Evolutionary conservation across 2,113 vertebrate genomes (phyloP), one percentile per base, ranked within the genome.

Genomic region (Pomatostomus ruficeps): DNA sequence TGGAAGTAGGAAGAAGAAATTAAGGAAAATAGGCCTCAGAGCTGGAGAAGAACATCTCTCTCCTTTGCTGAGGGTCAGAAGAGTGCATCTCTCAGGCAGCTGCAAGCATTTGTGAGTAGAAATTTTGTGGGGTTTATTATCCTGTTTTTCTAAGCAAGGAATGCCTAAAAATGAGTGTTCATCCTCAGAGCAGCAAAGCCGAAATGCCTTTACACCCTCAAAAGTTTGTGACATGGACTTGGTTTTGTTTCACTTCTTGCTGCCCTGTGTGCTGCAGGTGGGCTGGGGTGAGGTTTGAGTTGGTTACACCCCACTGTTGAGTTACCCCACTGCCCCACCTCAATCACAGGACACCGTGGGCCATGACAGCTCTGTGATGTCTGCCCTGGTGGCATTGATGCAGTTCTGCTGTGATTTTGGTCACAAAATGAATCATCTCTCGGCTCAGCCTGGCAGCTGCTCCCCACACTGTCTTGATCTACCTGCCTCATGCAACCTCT

Each of bases 291-390:
- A 14, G 16, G 7, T 31, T 76, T 66, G 43, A 11, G 17, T 10
- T 15, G 2, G 1, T 42, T 18, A 1, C 25, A 42, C 46, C 46
- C 46, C 46, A 48, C 21, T 48, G 16, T 7, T 67, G 61, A 36
- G 20, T 51, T 33, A 33, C 3, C 1, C 9, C 6, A 2, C 11
- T 66, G n/a, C 7, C 25, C 5, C 45, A 43, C 21, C 43, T 72
- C 38, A 40, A 29, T 3, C 43, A 29, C n/a, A 35, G 38, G 29
- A 42, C 9, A 3, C 12, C 0, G 1, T 2, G 14, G 29, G 31
- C 35, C 57, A 5, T 55, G 35, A 58, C 1, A 3, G 4, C 33
- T 21, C 66, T 62, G n/a, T 61, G 70, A 71, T 18, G 1, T 54
- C 18, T 42, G 9, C 26, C 33, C 31, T 24, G 15, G 18, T 24